Base-by-base conservation (phyloP, 2,888 invertebrate genomes). In the Cephus sareptanus region DNA sequence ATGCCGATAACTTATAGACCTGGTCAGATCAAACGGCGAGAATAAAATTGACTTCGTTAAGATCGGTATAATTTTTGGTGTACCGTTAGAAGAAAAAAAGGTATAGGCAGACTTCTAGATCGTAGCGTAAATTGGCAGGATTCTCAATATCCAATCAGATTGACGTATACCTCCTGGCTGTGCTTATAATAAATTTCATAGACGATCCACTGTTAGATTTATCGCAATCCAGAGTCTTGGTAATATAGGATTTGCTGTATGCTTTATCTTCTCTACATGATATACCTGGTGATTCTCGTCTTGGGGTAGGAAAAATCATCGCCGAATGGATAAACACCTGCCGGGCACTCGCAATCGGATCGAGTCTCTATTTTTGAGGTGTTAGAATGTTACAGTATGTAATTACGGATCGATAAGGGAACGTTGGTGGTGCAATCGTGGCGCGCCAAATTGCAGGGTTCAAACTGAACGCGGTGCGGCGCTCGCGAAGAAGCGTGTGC, bases 401-500 rank as follows among this genome's bases (percentile, higher is more conserved):
- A 86, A 86, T 86, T 86, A 86, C 80, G 83, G 76, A 81, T 83
- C 84, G 84, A 86, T 85, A 83, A 81, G 81, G 77, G 80, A 76
- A 77, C 79, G 78, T 77, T 77, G 80, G 77, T 70, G 79, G 79
- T 76, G 81, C 79, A 78, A 84, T 86, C 80, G 77, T 77, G 75
- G 73, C 70, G 37, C 74, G 34, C 35, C 56, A 76, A 79, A 86
- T 86, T 86, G 87, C 81, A 83, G 86, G 86, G 84, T 84, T 83
- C 77, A 77, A 40, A 69, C 74, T 69, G 15, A 77, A 74, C 69
- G 77, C 69, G 75, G 73, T 30, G 69, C 35, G 74, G 35, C 74
- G 30, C 31, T 30, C 40, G 37, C 15, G 74, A 73, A 35, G 30
- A 34, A 69, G 76, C 35, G 71, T 34, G 71, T 23, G 71, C 33